Evolutionary conservation across 2,888 invertebrate species (phyloP).

Genomic region (Terebella lapidaria): DNA sequence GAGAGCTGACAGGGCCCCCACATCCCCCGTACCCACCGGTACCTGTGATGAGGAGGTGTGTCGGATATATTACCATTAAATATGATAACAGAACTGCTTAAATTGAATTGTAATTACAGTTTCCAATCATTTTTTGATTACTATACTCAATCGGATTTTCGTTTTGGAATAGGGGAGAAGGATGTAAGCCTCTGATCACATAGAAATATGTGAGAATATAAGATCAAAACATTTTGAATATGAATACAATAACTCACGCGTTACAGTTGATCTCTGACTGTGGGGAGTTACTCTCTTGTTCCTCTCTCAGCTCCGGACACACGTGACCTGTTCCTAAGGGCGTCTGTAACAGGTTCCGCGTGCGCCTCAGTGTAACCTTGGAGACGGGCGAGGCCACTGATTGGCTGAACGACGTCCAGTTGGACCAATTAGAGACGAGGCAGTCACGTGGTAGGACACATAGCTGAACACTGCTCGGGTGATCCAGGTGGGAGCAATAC

Average conservation of each 20-base stretch:
- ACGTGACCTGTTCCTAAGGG: conserved; percentile 2
- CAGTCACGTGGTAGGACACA: conserved; percentile 25
- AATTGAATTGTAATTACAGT: too few species aligned
- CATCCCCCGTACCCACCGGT: neutral
- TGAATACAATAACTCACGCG: neutral
- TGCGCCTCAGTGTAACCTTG: neutral
- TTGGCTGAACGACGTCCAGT: conserved; percentile 21
- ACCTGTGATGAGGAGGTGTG: too few species aligned
- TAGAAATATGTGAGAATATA: too few species aligned
- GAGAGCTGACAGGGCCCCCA: neutral
- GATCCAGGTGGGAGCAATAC: conserved; percentile 17
- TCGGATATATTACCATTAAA: too few species aligned
- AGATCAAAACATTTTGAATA: too few species aligned
- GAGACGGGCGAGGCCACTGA: neutral
- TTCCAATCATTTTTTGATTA: too few species aligned
- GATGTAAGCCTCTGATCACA: too few species aligned
- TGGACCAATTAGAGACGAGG: conserved; percentile 20
- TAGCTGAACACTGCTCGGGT: conserved; percentile 17
- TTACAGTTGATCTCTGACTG: neutral
- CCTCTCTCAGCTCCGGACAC: conserved; percentile 5
- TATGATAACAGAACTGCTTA: too few species aligned
- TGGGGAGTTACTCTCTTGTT: neutral
- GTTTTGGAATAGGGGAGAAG: too few species aligned
- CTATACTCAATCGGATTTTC: too few species aligned
- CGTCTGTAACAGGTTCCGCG: conserved; percentile 4